Evolutionary conservation across 2,888 invertebrate genomes (phyloP), one percentile per base, ranked within the genome.

Genomic region (Agrypnus murinus): DNA sequence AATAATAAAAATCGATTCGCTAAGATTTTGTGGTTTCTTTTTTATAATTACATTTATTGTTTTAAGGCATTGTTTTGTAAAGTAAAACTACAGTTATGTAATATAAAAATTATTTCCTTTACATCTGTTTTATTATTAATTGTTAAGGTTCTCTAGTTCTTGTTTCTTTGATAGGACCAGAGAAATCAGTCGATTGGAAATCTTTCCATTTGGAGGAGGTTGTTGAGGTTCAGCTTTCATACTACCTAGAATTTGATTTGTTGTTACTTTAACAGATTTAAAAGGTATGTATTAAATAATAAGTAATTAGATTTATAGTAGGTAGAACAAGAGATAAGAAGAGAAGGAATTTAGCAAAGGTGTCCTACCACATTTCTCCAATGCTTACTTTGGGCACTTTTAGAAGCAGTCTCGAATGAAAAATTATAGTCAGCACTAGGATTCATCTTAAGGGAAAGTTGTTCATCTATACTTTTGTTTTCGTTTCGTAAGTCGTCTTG

Each of bases 401-500:
- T 85, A 15, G 87, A 87, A 79, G 86, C 87, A n/a, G 81, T 86
- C 77, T 86, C 87, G 0, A 87, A 86, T 31, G 80, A 86, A 48
- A 81, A 82, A 73, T 86, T 86, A 58, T 86, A 84, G 57, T 86
- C 85, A n/a, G 72, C 12, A 48, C 7, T 31, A 6, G 84, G 85
- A 53, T 72, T 67, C 14, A 69, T 38, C 48, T 67, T 53, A 8
- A 69, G 25, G 8, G 69, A 53, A 15, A 71, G 25, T 58, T 74
- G 53, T 38, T 72, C 88, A n/a, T 77, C 73, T 10, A 75, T 76
- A 14, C 74, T 74, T 53, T 73, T 89, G 78, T 88, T 88, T 77
- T 90, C 89, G 5, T 87, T 86, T 76, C 87, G 89, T 67, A 90
- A 89, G 80, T 91, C 91, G 70, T 89, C 89, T 83, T 91, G 88